Base-by-base conservation (phyloP, 2,888 invertebrate species). In the Campaea margaritaria region DNA sequence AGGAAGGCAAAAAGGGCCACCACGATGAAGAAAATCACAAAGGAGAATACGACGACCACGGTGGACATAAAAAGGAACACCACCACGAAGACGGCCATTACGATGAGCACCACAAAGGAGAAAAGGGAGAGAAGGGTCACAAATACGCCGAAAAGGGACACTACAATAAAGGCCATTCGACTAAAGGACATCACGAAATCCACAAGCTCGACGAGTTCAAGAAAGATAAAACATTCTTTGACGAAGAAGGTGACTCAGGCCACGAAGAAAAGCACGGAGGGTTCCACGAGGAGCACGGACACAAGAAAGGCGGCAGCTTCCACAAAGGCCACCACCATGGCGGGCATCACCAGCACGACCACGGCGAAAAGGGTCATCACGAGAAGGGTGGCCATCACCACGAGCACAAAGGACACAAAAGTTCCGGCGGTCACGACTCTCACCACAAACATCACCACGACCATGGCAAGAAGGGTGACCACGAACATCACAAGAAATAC, bases 121-220 rank as follows among this genome's bases (percentile, higher is more conserved):
- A 95, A 68, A 95, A 95, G 68, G 95, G 95, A 9, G 94, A 94
- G 70, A 95, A 95, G 67, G 95, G 94, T 0, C 94, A 94, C 75
- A 94, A 94, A 73, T 94, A 93, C 74, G 94, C 92, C 68, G 95
- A 95, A 72, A 94, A 94, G 63, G 96, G 96, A 10, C 94, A 95
- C 69, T 97, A 95, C 83, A 96, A 96, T 65, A 97, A 97, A 78
- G 97, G 97, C 0, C 97, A 97, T 86, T 95, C 95, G 65, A 97
- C 96, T 69, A 96, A 97, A 83, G 97, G 97, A 58, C 96, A 96
- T 69, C 97, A 97, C 80, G 96, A 96, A 81, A 93, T 97, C 8
- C 96, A 97, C 86, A 97, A 97, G 78, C 86, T 96, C 62, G 96
- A 97, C 83, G 97, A 97, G 85, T 96, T 94, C 86, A 96, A 96